Base-by-base conservation (phyloP, 2,797 vertebrate species). In the Enteromius thamalakanensis region DNA sequence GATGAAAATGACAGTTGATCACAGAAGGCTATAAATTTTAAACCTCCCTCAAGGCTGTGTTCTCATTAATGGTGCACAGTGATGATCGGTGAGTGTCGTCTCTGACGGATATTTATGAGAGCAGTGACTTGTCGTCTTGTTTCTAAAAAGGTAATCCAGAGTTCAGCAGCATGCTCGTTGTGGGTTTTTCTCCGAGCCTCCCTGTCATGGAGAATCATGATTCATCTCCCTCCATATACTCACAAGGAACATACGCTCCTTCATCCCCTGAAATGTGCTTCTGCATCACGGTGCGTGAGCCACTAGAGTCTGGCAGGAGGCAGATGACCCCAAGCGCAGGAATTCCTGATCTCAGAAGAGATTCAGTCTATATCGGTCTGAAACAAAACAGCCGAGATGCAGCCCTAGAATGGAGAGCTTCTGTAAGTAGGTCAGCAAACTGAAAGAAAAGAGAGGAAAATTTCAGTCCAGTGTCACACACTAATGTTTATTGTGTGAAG, bases 61-160 rank as follows among this genome's bases (percentile, higher is more conserved):
- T 68, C 58, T 76, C 68, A 60, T 76, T 82, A 70, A 75, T 53
- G 77, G 55, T 23, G 71, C 76, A 40, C 47, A 37, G 45, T 53
- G 71, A 82, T 65, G 80, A 11, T 58, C 45, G 29, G 42, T 67
- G 55, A 55, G 55, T 85, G 84, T 45, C 72, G 49, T 72, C 29
- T 78, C 75, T 74, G 67, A 55, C 26, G 6, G 68, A 82, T 72
- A 86, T 72, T 81, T 81, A 76, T 64, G 21, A 71, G 74, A 76
- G 65, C 51, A 78, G 26, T 42, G 68, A 85, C 71, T 82, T 83
- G 78, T 67, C 64, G 70, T 79, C 81, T 82, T 91, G 90, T 92
- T 93, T 91, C 89, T 88, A 81, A 91, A 91, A 74, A 93, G 93
- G 93, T 94, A 92, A 92, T 87, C 19, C 85, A 88, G 91, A 93